Conservation (phyloP, 2,113 vertebrate species). For the Saccopteryx bilineata region DNA sequence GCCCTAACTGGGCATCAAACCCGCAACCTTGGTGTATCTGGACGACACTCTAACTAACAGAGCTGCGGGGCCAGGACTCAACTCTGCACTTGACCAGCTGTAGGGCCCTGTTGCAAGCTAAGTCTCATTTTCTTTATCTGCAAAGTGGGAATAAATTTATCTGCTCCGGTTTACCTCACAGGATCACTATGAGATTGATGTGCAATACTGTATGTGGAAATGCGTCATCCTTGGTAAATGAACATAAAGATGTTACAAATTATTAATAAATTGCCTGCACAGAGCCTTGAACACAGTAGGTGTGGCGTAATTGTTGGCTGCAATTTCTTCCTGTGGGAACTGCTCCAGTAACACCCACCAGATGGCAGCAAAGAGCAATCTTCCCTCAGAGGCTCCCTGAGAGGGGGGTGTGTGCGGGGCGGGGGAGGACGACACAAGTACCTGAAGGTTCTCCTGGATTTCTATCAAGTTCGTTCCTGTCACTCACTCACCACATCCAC, state of each 20-base stretch:
- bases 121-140: constrained; percentile 37
- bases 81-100: not conserved
- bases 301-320: not conserved
- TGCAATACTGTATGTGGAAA: not conserved
- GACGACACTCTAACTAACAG: too few species aligned
- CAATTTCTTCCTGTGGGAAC: not conserved
- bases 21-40: too few species aligned
- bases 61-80: too few species aligned
- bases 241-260: not conserved
- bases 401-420: not conserved
- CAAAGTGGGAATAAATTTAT: constrained; percentile 44
- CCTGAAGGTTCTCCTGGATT: not conserved
- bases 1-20: too few species aligned
- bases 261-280: not conserved
- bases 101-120: not conserved
- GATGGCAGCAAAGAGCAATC: constrained; percentile 83
- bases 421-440: too few species aligned
- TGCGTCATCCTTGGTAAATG: not conserved
- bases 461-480: not conserved
- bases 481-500: not conserved
- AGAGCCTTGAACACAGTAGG: not conserved
- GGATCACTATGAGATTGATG: not conserved
- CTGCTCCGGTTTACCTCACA: not conserved
- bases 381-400: constrained; percentile 7
- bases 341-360: constrained; percentile 51